Conservation (phyloP, 2,113 vertebrate genomes). For the Psilopsiagon aymara region DNA sequence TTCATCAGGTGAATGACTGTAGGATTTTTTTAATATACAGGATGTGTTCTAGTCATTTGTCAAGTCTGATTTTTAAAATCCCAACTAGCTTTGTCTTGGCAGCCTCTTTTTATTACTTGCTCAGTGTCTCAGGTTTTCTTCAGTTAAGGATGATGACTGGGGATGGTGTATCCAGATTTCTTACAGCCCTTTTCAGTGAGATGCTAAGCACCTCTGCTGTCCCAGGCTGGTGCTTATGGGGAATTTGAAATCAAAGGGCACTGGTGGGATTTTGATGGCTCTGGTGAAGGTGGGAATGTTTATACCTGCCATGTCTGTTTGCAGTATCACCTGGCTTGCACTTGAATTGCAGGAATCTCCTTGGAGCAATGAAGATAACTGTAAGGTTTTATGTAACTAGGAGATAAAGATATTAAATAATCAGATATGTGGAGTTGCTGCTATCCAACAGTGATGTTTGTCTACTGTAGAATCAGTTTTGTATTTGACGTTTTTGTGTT, state of each 20-base stretch:
- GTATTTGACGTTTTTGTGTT: background rate
- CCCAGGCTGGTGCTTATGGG: background rate
- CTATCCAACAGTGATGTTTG: background rate
- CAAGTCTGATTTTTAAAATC: background rate
- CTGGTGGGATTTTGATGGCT: background rate
- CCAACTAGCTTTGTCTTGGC: background rate
- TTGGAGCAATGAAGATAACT: background rate
- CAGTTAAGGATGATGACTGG: background rate
- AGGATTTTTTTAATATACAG: background rate
- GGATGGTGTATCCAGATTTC: background rate
- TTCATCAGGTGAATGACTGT: background rate
- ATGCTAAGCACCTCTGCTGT: background rate
- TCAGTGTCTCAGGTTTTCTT: background rate
- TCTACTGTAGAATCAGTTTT: background rate
- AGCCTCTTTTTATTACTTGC: background rate
- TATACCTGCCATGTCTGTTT: background rate
- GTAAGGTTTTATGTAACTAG: background rate
- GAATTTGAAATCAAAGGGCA: background rate
- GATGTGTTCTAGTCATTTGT: constrained; percentile 20
- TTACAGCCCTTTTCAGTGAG: background rate
- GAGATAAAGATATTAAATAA: background rate
- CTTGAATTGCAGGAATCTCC: background rate
- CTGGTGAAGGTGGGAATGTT: background rate
- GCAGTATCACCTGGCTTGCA: background rate
- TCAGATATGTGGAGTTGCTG: background rate